Base-by-base conservation (phyloP, 2,888 invertebrate genomes). In the Marasmarcha lunaedactyla region DNA sequence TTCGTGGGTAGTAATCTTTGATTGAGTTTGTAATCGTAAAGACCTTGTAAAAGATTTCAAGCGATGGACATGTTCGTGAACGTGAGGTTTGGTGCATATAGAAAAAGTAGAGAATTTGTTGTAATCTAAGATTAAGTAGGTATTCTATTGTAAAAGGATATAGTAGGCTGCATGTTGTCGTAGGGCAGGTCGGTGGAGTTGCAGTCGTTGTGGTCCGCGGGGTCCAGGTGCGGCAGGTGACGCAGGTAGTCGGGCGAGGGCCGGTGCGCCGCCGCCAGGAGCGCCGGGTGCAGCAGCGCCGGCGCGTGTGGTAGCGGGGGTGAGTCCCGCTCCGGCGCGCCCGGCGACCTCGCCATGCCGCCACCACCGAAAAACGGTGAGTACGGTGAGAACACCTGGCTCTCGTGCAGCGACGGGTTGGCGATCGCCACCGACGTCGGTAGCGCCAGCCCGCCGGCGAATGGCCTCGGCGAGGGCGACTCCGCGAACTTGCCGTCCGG, bases 401-500 rank as follows among this genome's bases (percentile, higher is more conserved):
- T 94, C 86, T 95, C 94, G 85, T 96, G 95, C 56, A 97, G 87
- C 66, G 95, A 93, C 43, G 97, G 97, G 78, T 97, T 97, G 44
- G 97, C 94, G 71, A 97, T 97, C 69, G 97, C 97, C 64, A 97
- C 97, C 46, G 95, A 94, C 44, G 97, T 97, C 52, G 97, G 96
- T 70, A 97, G 86, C 59, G 94, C 93, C 83, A 95, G 88, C 85
- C 95, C 93, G 42, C 94, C 92, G 39, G 92, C 92, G 55, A 89
- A 88, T 70, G 90, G 90, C 71, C 90, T 84, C 58, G 91, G 87
- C 59, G 93, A 88, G 48, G 92, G 91, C 39, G 92, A 91, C 53
- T 90, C 88, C 54, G 86, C 69, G 66, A 85, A 73, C 60, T 77
- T 78, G 57, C 68, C 71, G 59, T 79, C 88, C 40, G 88, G 88